These are phyloP conservation scores for Microplitis manilae DNA, from an alignment of 2,888 invertebrate species.

Conservation along the genomic window DNA sequence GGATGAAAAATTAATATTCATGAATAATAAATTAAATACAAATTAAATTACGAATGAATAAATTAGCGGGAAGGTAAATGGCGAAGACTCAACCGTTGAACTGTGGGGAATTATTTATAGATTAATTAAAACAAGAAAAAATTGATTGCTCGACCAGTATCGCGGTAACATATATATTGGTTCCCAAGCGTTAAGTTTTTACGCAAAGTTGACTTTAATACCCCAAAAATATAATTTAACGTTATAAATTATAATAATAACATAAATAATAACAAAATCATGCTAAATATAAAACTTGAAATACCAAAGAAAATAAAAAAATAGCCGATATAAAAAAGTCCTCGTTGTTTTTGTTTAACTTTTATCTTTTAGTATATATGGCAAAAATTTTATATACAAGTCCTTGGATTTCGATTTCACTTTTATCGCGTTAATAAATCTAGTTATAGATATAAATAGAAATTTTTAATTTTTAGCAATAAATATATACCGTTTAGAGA, in stretches of 20 bases:
- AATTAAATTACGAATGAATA: neutral
- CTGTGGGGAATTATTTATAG: neutral
- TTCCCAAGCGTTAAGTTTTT: neutral
- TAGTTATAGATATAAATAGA: constrained; percentile 1
- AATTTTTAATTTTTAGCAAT: neutral
- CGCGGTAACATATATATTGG: neutral
- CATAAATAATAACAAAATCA: neutral
- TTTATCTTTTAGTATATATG: neutral
- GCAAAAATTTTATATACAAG: neutral
- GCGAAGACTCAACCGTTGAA: neutral
- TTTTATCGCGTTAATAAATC: constrained; percentile 1
- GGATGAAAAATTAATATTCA: constrained; percentile 4
- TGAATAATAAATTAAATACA: neutral
- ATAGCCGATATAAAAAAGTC: neutral
- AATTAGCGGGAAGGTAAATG: neutral
- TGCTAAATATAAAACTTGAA: neutral
- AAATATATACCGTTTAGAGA: neutral
- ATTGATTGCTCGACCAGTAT: neutral
- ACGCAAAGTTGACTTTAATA: neutral
- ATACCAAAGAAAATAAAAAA: neutral
- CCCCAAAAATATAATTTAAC: neutral
- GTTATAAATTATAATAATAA: too few relatives aligned
- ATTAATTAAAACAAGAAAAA: neutral
- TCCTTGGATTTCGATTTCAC: constrained; percentile 1
- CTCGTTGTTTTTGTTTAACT: neutral